Evolutionary conservation across 92 coral and sea anemone genomes (phyloP).

Genomic region (Phenganax subtilis): DNA sequence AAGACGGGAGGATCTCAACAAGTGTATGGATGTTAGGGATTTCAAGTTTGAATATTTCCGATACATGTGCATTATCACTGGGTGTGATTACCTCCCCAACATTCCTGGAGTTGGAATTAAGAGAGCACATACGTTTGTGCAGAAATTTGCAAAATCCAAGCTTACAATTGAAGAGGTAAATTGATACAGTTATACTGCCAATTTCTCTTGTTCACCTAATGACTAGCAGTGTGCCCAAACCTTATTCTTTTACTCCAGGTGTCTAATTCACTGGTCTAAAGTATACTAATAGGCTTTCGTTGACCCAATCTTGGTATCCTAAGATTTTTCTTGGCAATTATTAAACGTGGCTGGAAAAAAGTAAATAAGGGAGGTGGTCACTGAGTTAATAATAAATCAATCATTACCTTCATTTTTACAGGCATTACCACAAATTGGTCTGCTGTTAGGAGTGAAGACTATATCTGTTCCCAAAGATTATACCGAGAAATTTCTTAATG

Average conservation of each 20-base stretch:
- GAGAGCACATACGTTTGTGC: conserved; percentile 31
- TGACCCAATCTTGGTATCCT: no score
- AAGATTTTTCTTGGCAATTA: no score
- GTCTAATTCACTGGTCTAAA: no score
- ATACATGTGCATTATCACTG: conserved; percentile 40
- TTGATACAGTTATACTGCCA: no score
- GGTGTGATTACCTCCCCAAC: conserved; percentile 41
- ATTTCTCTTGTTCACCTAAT: no score
- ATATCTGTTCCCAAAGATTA: conserved; percentile 32
- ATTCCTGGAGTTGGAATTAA: conserved; percentile 38
- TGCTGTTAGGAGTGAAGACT: conserved; percentile 27
- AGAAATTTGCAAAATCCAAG: conserved; percentile 37
- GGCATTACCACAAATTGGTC: conserved; percentile 43
- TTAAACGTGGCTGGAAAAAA: no score
- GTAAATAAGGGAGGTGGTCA: no score
- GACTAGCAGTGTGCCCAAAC: no score
- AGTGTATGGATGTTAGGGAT: conserved; percentile 3
- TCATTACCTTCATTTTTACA: conserved; percentile 17
- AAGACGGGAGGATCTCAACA: conserved; percentile 31
- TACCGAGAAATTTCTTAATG: conserved; percentile 16
- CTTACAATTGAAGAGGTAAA: conserved; percentile 44
- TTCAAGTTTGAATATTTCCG: conserved; percentile 37
- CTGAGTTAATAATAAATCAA: neutral
- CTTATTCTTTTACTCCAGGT: no score
- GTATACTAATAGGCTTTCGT: no score